phyloP scores from a whole-genome alignment of 2,113 vertebrate genomes.

The Melanotaenia duboulayi region DNA sequence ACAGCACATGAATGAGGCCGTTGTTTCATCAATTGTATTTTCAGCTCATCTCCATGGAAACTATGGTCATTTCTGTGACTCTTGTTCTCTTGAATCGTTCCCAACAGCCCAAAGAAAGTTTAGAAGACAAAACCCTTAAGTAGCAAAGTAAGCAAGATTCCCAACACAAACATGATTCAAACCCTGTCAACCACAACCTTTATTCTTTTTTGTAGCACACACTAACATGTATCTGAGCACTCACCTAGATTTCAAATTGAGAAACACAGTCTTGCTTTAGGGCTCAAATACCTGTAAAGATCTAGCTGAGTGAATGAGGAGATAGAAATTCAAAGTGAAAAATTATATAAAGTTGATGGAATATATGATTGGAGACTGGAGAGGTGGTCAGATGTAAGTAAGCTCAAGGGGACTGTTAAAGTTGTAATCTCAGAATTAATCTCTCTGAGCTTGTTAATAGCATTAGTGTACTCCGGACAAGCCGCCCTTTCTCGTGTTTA shows the following conservation, averaged over 20 bases:
- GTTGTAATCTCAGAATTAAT: constrained; percentile 17
- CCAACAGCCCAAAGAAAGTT: constrained; percentile 28
- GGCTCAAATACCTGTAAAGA: background rate
- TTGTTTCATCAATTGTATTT: constrained; percentile 28
- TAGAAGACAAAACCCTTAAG: constrained; percentile 45
- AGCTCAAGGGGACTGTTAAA: constrained; percentile 4
- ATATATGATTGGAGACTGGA: background rate
- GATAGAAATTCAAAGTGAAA: background rate
- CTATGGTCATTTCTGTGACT: background rate
- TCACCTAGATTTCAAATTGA: constrained; percentile 2
- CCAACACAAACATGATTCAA: constrained; percentile 42
- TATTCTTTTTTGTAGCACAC: constrained; percentile 9
- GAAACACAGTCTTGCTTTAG: background rate
- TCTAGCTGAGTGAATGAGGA: background rate
- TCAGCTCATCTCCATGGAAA: constrained; percentile 39
- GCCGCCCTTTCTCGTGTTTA: constrained; percentile 16
- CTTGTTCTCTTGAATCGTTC: constrained; percentile 14
- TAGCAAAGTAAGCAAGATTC: constrained; percentile 6
- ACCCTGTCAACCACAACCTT: constrained; percentile 56
- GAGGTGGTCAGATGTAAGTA: background rate
- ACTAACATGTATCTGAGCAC: background rate
- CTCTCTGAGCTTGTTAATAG: constrained; percentile 33
- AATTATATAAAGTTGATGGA: background rate
- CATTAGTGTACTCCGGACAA: too few relatives aligned
- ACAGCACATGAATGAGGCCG: background rate